phyloP scores from a whole-genome alignment of 1,140 invertebrate species.

The Drosophila nasuta region DNA sequence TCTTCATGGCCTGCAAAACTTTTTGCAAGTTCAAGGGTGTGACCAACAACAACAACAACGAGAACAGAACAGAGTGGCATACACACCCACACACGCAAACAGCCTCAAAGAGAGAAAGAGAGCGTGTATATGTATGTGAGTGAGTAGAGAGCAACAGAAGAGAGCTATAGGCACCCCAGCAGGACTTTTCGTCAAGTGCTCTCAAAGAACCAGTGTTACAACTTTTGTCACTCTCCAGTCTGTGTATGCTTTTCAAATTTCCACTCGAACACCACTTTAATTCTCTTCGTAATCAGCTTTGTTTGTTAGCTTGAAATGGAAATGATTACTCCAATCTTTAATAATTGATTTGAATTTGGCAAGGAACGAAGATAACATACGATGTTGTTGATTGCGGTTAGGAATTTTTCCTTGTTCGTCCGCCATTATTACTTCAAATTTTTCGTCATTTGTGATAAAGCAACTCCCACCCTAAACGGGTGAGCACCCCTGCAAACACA shows the following conservation, averaged over 20 bases:
- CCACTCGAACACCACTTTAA: background rate
- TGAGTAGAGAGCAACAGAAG: background rate
- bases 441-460: constrained; percentile 59
- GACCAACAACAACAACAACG: constrained; percentile 55
- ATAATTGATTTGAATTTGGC: background rate
- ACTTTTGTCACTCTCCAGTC: background rate
- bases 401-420: constrained; percentile 22
- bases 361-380: background rate
- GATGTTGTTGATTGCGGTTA: background rate
- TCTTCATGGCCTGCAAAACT: constrained; percentile 23
- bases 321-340: background rate
- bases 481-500: constrained; percentile 33
- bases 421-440: constrained; percentile 72
- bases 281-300: background rate
- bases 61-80: constrained; percentile 24
- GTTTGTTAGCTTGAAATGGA: background rate
- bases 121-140: background rate
- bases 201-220: background rate
- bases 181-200: constrained; percentile 18
- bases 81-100: constrained; percentile 31
- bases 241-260: constrained; percentile 1
- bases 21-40: constrained; percentile 84
- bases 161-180: constrained; percentile 16
- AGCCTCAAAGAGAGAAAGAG: constrained; percentile 4
- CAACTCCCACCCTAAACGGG: constrained; percentile 56